Conservation (phyloP, 2,797 vertebrate species). For the Neopelma chrysocephalum region DNA sequence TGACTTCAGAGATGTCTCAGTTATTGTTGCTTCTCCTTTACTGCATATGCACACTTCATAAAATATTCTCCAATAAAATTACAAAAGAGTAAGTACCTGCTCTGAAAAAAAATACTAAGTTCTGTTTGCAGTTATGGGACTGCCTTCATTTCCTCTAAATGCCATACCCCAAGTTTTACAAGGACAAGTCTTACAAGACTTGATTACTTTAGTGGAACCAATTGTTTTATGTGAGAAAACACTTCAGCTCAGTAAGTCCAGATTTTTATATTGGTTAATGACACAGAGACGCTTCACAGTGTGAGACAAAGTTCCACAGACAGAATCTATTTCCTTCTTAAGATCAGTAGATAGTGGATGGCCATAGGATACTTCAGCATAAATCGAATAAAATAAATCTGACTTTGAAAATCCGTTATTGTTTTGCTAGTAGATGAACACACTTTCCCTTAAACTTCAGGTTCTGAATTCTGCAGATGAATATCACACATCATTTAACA, state of each 20-base stretch:
- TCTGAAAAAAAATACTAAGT: neutral
- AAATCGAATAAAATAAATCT: neutral
- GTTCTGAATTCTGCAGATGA: neutral
- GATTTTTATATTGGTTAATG: neutral
- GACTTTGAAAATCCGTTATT: neutral
- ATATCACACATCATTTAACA: neutral
- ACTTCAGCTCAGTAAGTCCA: slow-evolving; percentile 1
- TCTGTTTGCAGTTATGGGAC: neutral
- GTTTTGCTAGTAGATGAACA: neutral
- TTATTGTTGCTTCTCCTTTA: neutral
- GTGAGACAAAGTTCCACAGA: neutral
- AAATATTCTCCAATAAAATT: slow-evolving; percentile 19
- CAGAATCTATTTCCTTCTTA: slow-evolving; percentile 2
- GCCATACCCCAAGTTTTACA: slow-evolving; percentile 25
- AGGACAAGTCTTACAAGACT: slow-evolving; percentile 8
- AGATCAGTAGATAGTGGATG: neutral
- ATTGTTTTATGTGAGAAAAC: slow-evolving; percentile 40
- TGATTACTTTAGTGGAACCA: slow-evolving; percentile 29
- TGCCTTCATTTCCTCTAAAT: slow-evolving; percentile 60
- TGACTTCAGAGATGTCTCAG: neutral
- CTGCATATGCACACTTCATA: neutral
- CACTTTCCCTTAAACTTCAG: neutral
- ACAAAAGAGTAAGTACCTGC: neutral
- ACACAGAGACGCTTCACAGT: neutral
- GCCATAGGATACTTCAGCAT: neutral